Percentiles rank a stretch among this genome's conserved stretches.
Evolutionary conservation across 2,797 vertebrate species (phyloP).

Genomic region (Mus spretus): DNA sequence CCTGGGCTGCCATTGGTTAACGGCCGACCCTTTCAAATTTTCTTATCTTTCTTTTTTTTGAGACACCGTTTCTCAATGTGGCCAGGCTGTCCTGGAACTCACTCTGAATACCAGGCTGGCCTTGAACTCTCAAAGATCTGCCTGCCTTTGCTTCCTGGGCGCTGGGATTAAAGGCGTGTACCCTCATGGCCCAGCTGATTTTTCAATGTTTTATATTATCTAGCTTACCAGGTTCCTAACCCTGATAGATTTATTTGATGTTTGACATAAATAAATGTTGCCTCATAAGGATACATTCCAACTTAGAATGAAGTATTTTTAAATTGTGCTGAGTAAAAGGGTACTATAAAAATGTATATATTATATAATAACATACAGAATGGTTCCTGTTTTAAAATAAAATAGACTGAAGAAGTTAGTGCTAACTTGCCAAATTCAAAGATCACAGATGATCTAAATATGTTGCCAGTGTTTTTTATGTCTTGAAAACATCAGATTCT

Average conservation of each 20-base stretch:
- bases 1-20: slow-evolving; percentile 17
- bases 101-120: background rate
- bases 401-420: background rate
- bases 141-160: background rate
- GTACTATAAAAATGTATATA: background rate
- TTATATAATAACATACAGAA: background rate
- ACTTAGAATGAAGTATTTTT: slow-evolving; percentile 34
- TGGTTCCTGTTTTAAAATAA: slow-evolving; percentile 13
- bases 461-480: background rate
- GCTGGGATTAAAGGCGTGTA: background rate
- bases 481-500: slow-evolving; percentile 23
- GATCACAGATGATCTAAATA: slow-evolving; percentile 35
- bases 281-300: background rate
- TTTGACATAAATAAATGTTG: slow-evolving; percentile 47
- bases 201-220: slow-evolving; percentile 9
- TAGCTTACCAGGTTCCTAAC: background rate
- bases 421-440: slow-evolving; percentile 49
- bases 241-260: slow-evolving; percentile 40
- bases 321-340: slow-evolving; percentile 13
- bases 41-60: background rate
- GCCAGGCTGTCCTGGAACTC: background rate
- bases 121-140: background rate
- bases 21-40: slow-evolving; percentile 5
- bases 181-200: background rate
- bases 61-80: background rate